Percentiles rank a stretch among this genome's conserved stretches.
Evolutionary conservation across 1,140 invertebrate species (phyloP).

Genomic region (Anagrus nilaparvatae): DNA sequence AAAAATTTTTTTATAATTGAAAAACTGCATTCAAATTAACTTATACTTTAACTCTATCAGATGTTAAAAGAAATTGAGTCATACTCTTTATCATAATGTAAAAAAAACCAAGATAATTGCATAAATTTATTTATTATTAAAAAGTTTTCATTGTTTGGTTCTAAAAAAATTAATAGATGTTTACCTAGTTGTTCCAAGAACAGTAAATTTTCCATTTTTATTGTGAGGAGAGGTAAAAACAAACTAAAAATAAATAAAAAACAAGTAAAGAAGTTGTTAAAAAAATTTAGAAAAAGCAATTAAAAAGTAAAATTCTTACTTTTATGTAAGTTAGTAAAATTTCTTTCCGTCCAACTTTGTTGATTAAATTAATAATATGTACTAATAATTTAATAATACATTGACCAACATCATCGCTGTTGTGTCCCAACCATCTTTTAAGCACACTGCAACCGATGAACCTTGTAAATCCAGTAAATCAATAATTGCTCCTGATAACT

Average conservation of each 20-base stretch:
- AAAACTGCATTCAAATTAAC: conserved; percentile 6
- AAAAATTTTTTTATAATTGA: no score
- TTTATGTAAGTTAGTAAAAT: conserved; percentile 74
- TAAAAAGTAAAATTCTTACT: conserved; percentile 31
- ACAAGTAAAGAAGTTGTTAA: conserved; percentile 5
- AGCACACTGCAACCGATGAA: no score
- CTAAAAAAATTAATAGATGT: conserved; percentile 64
- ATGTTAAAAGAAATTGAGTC: conserved; percentile 79
- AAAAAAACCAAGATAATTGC: conserved; percentile 81
- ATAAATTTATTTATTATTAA: conserved; percentile 80
- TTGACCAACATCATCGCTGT: conserved; percentile 73
- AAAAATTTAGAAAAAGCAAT: conserved; percentile 5
- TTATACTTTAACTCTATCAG: conserved; percentile 76
- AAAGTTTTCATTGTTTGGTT: conserved; percentile 76
- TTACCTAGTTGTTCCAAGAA: conserved; percentile 78
- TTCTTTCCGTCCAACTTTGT: conserved; percentile 65
- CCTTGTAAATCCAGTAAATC: no score
- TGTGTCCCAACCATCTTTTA: no score
- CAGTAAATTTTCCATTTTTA: conserved; percentile 44
- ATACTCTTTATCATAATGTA: conserved; percentile 84
- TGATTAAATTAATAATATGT: conserved; percentile 75
- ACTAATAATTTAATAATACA: conserved; percentile 79
- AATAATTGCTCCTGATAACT: no score
- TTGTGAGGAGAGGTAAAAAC: conserved; percentile 68
- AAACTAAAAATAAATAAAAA: conserved; percentile 57